Evolutionary conservation across 2,797 vertebrate genomes (phyloP).

Genomic region (Galago senegalensis): DNA sequence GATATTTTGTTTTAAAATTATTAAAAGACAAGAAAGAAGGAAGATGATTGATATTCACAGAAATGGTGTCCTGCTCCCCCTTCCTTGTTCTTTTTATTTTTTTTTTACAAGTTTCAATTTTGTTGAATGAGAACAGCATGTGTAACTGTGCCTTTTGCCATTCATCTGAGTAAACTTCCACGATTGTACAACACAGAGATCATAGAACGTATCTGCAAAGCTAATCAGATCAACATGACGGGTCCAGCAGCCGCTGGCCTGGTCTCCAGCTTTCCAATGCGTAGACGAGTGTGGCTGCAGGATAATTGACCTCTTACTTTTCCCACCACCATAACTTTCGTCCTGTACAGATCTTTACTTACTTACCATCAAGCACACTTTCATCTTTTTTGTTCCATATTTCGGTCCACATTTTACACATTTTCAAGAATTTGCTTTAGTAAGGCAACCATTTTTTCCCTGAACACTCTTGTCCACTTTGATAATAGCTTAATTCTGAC

Average conservation of each 20-base stretch:
- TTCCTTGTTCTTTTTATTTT: not conserved
- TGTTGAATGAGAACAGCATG: slow-evolving; percentile 40
- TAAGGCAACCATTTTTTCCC: slow-evolving; percentile 29
- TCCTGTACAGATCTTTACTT: slow-evolving; percentile 44
- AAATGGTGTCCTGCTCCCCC: not conserved
- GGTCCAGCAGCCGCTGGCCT: slow-evolving; percentile 69
- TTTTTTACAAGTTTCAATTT: slow-evolving; percentile 57
- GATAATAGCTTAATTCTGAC: slow-evolving; percentile 52
- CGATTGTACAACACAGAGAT: slow-evolving; percentile 28
- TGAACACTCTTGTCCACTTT: slow-evolving; percentile 40
- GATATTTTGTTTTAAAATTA: not conserved
- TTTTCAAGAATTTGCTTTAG: slow-evolving; percentile 61
- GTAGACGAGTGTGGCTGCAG: slow-evolving; percentile 60
- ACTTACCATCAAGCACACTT: slow-evolving; percentile 38
- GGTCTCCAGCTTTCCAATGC: slow-evolving; percentile 62
- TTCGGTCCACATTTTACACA: slow-evolving; percentile 34
- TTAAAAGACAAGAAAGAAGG: not conserved
- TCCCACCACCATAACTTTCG: not conserved
- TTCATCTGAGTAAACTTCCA: slow-evolving; percentile 49
- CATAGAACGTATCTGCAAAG: slow-evolving; percentile 65
- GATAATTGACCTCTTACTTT: slow-evolving; percentile 67
- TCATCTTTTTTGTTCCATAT: not conserved
- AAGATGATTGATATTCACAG: not conserved
- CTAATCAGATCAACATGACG: slow-evolving; percentile 67
- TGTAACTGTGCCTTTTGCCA: slow-evolving; percentile 44